Evolutionary conservation across 2,888 invertebrate genomes (phyloP).

Genomic region (Caenorhabditis sp.): DNA sequence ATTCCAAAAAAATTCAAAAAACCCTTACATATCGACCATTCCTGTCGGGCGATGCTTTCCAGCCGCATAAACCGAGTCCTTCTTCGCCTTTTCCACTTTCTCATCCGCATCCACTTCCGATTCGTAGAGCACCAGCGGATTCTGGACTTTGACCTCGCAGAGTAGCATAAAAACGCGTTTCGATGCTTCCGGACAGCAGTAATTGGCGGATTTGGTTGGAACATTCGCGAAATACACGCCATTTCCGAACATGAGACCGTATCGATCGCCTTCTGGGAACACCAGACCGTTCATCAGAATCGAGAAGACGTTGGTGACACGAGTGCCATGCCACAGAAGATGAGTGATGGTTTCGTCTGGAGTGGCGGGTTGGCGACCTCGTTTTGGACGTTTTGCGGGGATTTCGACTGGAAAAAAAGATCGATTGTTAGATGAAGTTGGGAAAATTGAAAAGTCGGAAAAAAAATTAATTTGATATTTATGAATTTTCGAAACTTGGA

Average conservation of each 20-base stretch:
- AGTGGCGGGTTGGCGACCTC: conserved; percentile 7
- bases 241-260: conserved; percentile 62
- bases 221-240: conserved; percentile 65
- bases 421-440: too few relatives aligned
- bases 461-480: too few relatives aligned
- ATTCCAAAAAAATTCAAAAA: neutral
- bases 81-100: conserved; percentile 28
- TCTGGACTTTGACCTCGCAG: conserved; percentile 50
- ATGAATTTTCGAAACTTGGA: too few relatives aligned
- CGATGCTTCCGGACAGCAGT: conserved; percentile 49
- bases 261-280: conserved; percentile 52
- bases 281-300: conserved; percentile 61
- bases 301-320: conserved; percentile 64
- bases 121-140: conserved; percentile 45
- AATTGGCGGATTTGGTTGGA: conserved; percentile 62
- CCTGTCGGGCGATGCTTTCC: conserved; percentile 47
- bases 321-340: conserved; percentile 63
- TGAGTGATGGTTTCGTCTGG: conserved; percentile 14
- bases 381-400: neutral
- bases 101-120: conserved; percentile 40
- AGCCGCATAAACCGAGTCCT: conserved; percentile 52
- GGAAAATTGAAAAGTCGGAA: neutral
- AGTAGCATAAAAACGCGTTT: conserved; percentile 50
- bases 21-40: conserved; percentile 48
- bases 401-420: neutral